phyloP scores from a whole-genome alignment of 2,113 vertebrate species.

The Ariopsis seemanni region DNA sequence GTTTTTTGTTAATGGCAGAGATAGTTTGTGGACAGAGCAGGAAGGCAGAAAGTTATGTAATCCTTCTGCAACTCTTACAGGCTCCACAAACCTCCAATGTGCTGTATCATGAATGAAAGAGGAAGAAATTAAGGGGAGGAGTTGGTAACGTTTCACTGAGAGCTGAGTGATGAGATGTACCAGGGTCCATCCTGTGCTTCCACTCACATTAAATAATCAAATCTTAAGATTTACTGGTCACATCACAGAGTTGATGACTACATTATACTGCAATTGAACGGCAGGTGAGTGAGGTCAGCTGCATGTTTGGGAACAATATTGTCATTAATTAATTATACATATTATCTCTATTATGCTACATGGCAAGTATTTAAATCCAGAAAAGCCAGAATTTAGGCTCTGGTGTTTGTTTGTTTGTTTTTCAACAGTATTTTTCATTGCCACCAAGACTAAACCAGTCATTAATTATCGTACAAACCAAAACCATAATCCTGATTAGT shows the following conservation, averaged over 20 bases:
- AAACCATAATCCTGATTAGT: too few species aligned
- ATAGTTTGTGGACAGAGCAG: conserved; percentile 61
- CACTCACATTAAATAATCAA: conserved; percentile 58
- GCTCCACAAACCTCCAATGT: conserved; percentile 70
- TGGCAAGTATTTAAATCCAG: background rate
- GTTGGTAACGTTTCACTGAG: conserved; percentile 56
- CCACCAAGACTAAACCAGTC: too few species aligned
- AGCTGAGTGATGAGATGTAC: conserved; percentile 56
- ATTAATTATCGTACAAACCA: too few species aligned
- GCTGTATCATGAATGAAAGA: conserved; percentile 64
- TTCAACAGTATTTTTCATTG: background rate
- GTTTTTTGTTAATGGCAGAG: conserved; percentile 41
- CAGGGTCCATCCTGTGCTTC: conserved; percentile 58
- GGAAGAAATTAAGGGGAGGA: conserved; percentile 54
- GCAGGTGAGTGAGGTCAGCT: conserved; percentile 64
- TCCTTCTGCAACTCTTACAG: conserved; percentile 62
- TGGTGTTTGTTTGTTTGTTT: background rate
- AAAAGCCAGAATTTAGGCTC: background rate
- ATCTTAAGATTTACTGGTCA: conserved; percentile 55
- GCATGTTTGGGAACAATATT: background rate
- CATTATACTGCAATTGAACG: conserved; percentile 53
- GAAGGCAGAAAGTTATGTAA: conserved; percentile 74
- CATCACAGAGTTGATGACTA: conserved; percentile 36
- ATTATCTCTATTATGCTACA: background rate
- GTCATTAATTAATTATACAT: background rate